These are phyloP conservation scores for Brachyhypopomus occidentalis DNA, from an alignment of 2,113 vertebrate species.

Conservation along the genomic window DNA sequence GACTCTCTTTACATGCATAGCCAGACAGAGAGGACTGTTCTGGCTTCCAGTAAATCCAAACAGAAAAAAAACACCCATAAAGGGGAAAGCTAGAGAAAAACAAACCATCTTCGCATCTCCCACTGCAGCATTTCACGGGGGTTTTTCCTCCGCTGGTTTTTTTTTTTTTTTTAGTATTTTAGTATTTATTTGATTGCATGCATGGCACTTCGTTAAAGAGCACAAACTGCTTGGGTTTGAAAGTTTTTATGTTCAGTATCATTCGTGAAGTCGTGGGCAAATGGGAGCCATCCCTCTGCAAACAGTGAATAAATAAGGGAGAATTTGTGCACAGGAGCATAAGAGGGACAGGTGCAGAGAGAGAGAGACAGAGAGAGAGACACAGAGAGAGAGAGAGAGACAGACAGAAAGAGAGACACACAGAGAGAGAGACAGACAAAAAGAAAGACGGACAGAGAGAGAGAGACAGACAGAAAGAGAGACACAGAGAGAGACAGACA, in stretches of 20 bases:
- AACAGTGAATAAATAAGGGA: conserved; percentile 71
- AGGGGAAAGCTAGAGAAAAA: conserved; percentile 58
- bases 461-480: conserved; percentile 1
- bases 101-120: conserved; percentile 42
- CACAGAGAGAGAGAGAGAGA: conserved; percentile 7
- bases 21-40: conserved; percentile 75
- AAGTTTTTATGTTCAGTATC: conserved; percentile 70
- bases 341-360: conserved; percentile 55
- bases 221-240: conserved; percentile 61
- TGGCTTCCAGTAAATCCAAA: conserved; percentile 67
- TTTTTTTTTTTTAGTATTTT: conserved; percentile 54
- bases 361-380: conserved; percentile 15
- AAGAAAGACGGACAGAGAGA: conserved; percentile 11
- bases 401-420: conserved; percentile 27
- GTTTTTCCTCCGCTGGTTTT: conserved; percentile 39
- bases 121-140: conserved; percentile 41
- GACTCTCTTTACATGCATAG: conserved; percentile 82
- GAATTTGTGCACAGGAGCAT: conserved; percentile 59
- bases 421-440: conserved; percentile 1
- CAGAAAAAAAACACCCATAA: conserved; percentile 44
- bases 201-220: conserved; percentile 39
- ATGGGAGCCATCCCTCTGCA: conserved; percentile 64
- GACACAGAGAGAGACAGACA: conserved; percentile 14
- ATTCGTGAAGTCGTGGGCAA: conserved; percentile 58
- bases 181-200: conserved; percentile 52